Percentiles rank a stretch among this genome's conserved stretches.
Evolutionary conservation across 64 coral and sea anemone species (phyloP).

Genomic region (Dendronephthya gigantea): DNA sequence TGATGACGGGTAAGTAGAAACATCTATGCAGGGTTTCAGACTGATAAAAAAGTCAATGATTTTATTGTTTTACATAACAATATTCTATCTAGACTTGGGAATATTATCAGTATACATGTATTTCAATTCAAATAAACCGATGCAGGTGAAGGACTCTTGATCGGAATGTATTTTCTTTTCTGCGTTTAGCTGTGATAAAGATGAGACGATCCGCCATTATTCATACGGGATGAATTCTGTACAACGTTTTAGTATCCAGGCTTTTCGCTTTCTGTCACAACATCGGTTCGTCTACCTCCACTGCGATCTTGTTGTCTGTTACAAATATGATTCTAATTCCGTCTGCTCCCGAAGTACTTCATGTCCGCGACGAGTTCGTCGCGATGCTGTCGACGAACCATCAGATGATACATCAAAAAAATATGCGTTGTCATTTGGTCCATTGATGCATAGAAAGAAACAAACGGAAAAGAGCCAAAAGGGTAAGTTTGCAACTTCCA

Average conservation of each 20-base stretch:
- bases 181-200: slow-evolving; percentile 16
- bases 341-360: slow-evolving; percentile 12
- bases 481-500: not conserved
- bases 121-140: no score
- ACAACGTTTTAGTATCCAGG: slow-evolving; percentile 34
- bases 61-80: not conserved
- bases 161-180: not conserved
- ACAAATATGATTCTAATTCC: slow-evolving; percentile 9
- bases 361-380: not conserved
- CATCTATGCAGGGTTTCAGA: no score
- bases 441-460: not conserved
- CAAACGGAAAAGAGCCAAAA: not conserved
- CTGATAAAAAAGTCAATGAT: not conserved
- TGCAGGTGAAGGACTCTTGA: no score
- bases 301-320: slow-evolving; percentile 36
- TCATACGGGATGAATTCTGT: not conserved
- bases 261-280: slow-evolving; percentile 30
- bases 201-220: slow-evolving; percentile 14
- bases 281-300: slow-evolving; percentile 29
- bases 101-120: no score
- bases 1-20: slow-evolving; percentile 21
- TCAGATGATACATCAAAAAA: not conserved
- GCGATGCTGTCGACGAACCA: not conserved
- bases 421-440: not conserved
- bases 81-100: not conserved